Base-by-base conservation (phyloP, 1,140 invertebrate genomes). In the Scaptomyza pallida region DNA sequence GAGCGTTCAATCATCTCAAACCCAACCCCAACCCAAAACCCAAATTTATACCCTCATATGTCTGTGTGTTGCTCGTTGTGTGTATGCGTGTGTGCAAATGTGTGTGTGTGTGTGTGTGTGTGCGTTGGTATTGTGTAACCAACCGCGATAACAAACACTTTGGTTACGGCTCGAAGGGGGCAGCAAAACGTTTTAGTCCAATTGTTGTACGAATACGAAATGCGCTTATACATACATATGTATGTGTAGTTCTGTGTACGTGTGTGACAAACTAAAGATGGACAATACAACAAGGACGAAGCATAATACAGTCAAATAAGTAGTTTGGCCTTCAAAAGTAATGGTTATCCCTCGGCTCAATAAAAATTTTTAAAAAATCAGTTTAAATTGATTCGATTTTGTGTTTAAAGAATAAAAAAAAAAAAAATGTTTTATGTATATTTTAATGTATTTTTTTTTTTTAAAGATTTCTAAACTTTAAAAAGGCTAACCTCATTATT, bases 101-200 rank as follows among this genome's bases (percentile, higher is more conserved):
- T 43, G 15, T 59, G n/a, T 41, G 19, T 21, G 8, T 13, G 37
- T 44, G 12, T 33, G 23, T 23, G n/a, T 19, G 43, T 56, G 45
- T 21, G 44, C 10, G 23, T 21, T 21, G 23, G 45, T 17, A 26
- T 68, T 79, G 72, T 73, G 72, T 69, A 86, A 76, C 80, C 72
- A 86, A 86, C 63, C 72, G 69, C 81, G 48, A 75, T 67, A 62
- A 74, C 50, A 83, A 83, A 83, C 81, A 83, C 63, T 75, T 80
- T 65, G 68, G 60, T 67, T 68, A 61, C 43, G 21, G 13, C 44
- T 62, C 35, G 21, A 19, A 56, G 60, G 35, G 51, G 35, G 51
- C 60, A n/a, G 44, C 50, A 50, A 48, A 64, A 44, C 67, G 44
- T 64, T 55, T 35, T 26, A 64, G 23, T 23, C 35, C 23, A 45